Conservation (phyloP, 2,888 invertebrate species). For the Torymus texanus region DNA sequence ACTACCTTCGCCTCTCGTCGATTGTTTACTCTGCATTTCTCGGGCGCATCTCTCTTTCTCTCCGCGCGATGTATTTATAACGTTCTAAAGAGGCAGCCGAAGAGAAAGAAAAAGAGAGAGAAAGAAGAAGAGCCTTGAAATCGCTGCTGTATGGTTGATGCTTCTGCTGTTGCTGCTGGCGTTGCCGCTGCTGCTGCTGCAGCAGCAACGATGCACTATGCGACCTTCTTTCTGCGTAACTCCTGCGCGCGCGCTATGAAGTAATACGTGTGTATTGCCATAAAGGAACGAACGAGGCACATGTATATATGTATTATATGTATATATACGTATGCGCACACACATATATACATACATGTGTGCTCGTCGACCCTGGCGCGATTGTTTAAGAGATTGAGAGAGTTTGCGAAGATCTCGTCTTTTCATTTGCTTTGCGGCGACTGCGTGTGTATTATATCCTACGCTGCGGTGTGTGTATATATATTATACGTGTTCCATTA, state of each 20-base stretch:
- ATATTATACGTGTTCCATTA: constrained; percentile 13
- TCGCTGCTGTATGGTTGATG: not conserved
- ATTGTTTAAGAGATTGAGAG: constrained; percentile 49
- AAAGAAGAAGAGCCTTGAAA: constrained; percentile 46
- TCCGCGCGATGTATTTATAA: constrained; percentile 26
- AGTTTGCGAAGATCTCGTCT: constrained; percentile 24
- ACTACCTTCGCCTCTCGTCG: not conserved
- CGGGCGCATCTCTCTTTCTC: constrained; percentile 2
- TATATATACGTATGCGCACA: not conserved
- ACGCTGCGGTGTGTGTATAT: not conserved
- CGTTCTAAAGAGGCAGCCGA: not conserved
- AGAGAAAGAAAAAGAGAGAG: constrained; percentile 21
- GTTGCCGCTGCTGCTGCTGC: no score
- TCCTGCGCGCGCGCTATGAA: constrained; percentile 33
- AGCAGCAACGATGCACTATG: constrained; percentile 27
- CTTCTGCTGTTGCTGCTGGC: no score
- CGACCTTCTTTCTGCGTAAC: constrained; percentile 53
- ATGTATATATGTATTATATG: no score
- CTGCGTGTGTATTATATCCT: constrained; percentile 10
- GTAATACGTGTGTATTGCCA: constrained; percentile 51
- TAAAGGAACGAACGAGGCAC: constrained; percentile 20
- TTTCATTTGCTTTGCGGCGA: constrained; percentile 14
- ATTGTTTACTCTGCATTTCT: constrained; percentile 48
- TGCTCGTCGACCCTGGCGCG: constrained; percentile 51
- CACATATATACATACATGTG: not conserved